Base-by-base conservation (phyloP, 92 coral and sea anemone genomes). In the Pocillopora meandrina region DNA sequence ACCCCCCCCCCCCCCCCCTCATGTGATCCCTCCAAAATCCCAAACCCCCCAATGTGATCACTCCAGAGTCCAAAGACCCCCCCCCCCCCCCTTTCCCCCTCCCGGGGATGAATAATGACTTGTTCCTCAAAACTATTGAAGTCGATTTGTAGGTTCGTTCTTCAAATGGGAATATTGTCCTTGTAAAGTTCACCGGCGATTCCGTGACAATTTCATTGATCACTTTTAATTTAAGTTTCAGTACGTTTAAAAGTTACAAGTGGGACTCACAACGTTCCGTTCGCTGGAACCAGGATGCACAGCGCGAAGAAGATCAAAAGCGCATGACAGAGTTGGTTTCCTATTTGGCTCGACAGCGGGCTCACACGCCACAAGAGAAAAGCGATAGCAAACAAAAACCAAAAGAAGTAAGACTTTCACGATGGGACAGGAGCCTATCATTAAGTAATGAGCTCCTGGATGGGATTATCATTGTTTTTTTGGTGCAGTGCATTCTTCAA, bases 251-350 rank as follows among this genome's bases (percentile, higher is more conserved):
- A 89, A 94, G 99, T 67, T 97, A 95, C 84, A 97, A 95, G 85
- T 97, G 99, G 99, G 98, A 97, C 64, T 89, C 96, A 9, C 95
- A 95, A 69, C 93, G 99, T 10, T 97, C 99, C 31, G 91, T 93
- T 9, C 90, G 99, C n/a, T 97, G 99, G 99, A 97, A 97, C 90
- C 99, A 97, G 80, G 99, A 97, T 76, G 99, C 99, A 20, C 99
- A 97, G 74, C 90, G 99, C 12, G 99, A 97, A 76, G 99, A 97
- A 89, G 99, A 97, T 82, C 92, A 90, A 78, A 97, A 94, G 85
- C 87, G 99, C 72, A 97, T 95, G 98, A 91, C 86, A 23, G 99
- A 97, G 71, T 91, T 95, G 56, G 95, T 97, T 35, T 81, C 77
- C 36, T 84, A 77, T 67, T 92, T 97, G 65, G 88, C 98, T 23